These are phyloP conservation scores for Pogonophryne albipinna DNA, from an alignment of 2,797 vertebrate genomes.

Conservation along the genomic window DNA sequence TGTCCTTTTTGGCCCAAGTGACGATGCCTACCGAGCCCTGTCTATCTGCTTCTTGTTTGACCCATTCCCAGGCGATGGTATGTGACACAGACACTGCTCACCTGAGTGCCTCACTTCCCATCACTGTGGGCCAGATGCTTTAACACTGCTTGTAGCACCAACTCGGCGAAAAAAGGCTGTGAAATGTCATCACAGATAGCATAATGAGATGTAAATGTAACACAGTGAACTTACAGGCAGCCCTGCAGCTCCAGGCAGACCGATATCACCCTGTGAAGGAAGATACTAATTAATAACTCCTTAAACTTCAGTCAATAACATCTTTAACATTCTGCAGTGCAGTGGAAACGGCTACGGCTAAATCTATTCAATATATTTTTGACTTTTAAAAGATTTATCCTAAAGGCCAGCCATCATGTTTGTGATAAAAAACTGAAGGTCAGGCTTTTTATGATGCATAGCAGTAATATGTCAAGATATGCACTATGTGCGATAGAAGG, in stretches of 20 bases:
- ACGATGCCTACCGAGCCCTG: conserved; percentile 63
- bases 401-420: conserved; percentile 26
- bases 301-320: conserved; percentile 20
- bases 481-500: conserved; percentile 25
- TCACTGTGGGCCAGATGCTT: conserved; percentile 57
- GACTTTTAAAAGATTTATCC: conserved; percentile 27
- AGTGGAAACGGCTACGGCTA: conserved; percentile 1
- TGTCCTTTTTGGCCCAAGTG: conserved; percentile 57
- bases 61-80: conserved; percentile 59
- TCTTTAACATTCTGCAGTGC: conserved; percentile 25
- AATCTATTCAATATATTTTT: conserved; percentile 29
- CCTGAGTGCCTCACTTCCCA: conserved; percentile 65
- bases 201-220: conserved; percentile 63
- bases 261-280: conserved; percentile 87
- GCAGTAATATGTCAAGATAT: conserved; percentile 37
- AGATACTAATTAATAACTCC: conserved; percentile 46
- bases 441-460: conserved; percentile 39
- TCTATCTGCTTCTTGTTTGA: conserved; percentile 71
- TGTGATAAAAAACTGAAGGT: conserved; percentile 55
- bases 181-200: conserved; percentile 51
- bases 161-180: conserved; percentile 46
- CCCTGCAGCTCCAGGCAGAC: conserved; percentile 86
- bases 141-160: conserved; percentile 32
- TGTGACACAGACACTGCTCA: conserved; percentile 69
- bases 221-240: conserved; percentile 86